These are phyloP conservation scores for Hippocampus kuda DNA, from an alignment of 2,797 vertebrate species.

Conservation along the genomic window DNA sequence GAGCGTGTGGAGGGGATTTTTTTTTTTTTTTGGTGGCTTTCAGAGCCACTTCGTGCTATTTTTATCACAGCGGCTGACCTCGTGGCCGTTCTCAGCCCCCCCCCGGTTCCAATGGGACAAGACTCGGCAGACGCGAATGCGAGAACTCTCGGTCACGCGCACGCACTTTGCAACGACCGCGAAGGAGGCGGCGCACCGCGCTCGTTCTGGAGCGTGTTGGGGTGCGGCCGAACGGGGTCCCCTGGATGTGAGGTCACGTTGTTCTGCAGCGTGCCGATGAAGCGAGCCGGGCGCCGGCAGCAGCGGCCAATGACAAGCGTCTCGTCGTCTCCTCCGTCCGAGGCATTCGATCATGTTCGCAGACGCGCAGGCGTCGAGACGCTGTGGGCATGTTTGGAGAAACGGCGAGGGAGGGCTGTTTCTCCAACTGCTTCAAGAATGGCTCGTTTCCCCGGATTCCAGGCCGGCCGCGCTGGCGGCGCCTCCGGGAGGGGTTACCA, in stretches of 20 bases:
- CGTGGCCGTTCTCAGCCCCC: constrained; percentile 32
- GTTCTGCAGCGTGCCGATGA: constrained; percentile 50
- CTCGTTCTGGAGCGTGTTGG: constrained; percentile 39
- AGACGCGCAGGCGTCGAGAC: constrained; percentile 26
- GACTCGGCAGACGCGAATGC: constrained; percentile 31
- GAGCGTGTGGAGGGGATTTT: constrained; percentile 38
- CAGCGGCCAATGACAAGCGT: constrained; percentile 39
- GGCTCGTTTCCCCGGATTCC: constrained; percentile 41
- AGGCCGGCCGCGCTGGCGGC: constrained; percentile 43
- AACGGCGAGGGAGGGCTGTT: background rate
- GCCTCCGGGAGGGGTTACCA: constrained; percentile 49
- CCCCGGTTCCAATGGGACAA: constrained; percentile 38
- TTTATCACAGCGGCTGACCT: constrained; percentile 38
- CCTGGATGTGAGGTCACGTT: constrained; percentile 45
- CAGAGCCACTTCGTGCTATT: constrained; percentile 54
- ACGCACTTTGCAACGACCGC: constrained; percentile 43
- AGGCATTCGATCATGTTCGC: constrained; percentile 32
- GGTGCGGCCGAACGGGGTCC: constrained; percentile 34
- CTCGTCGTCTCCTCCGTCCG: constrained; percentile 33
- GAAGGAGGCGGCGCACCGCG: constrained; percentile 28
- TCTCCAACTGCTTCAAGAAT: constrained; percentile 40
- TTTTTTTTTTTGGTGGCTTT: constrained; percentile 22
- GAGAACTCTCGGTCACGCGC: constrained; percentile 14
- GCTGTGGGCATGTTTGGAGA: background rate
- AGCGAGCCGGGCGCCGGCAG: constrained; percentile 38